phyloP scores from a whole-genome alignment of 2,113 vertebrate genomes.

The Rhabdornis inornatus region DNA sequence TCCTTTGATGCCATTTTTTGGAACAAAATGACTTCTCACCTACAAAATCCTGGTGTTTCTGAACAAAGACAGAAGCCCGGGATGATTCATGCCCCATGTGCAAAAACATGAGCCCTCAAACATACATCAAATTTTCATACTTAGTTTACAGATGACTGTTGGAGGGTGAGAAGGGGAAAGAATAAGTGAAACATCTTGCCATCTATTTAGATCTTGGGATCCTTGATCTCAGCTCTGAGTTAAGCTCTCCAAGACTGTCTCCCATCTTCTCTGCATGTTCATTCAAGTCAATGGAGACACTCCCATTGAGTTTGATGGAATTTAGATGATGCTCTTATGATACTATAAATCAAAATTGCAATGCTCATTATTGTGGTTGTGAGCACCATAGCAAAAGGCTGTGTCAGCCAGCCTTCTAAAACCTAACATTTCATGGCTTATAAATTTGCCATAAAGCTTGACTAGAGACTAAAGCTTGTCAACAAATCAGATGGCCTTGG shows the following conservation, averaged over 20 bases:
- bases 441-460: not conserved
- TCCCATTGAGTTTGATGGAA: not conserved
- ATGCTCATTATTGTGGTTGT: not conserved
- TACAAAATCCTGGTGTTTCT: not conserved
- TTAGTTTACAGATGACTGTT: not conserved
- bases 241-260: not conserved
- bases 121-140: not conserved
- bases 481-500: not conserved
- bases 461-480: not conserved
- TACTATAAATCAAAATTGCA: not conserved
- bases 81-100: not conserved
- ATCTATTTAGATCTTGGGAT: not conserved
- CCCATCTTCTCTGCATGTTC: not conserved
- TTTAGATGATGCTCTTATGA: not conserved
- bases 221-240: not conserved
- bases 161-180: not conserved
- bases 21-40: not conserved
- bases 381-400: not conserved
- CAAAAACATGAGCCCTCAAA: not conserved
- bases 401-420: constrained; percentile 12
- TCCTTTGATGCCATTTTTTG: not conserved
- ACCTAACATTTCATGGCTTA: not conserved
- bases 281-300: not conserved
- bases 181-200: not conserved
- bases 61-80: not conserved